Evolutionary conservation across 2,113 vertebrate genomes (phyloP).

Genomic region (Lagopus muta): DNA sequence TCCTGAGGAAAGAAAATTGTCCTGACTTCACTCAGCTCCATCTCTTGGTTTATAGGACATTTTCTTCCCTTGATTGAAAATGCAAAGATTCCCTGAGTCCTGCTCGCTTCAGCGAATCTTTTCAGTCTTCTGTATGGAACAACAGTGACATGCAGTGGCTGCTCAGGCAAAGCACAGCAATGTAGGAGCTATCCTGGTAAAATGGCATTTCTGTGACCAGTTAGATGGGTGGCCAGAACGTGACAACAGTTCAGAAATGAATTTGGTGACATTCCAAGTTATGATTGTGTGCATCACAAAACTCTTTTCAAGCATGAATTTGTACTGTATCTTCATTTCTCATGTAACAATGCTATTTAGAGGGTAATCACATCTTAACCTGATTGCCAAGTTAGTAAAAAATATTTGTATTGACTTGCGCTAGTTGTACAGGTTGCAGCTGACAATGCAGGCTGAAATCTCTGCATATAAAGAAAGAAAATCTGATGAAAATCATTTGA

Average conservation of each 20-base stretch:
- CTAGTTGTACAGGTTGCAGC: not conserved
- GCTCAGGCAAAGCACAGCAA: not conserved
- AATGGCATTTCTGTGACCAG: not conserved
- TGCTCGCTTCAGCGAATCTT: not conserved
- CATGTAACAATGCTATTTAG: not conserved
- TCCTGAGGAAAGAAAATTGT: not conserved
- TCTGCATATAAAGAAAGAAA: not conserved
- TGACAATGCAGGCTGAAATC: not conserved
- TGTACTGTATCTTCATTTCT: not conserved
- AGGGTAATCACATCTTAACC: constrained; percentile 14
- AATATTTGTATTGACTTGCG: constrained; percentile 31
- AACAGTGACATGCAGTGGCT: constrained; percentile 61
- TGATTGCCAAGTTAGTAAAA: constrained; percentile 12
- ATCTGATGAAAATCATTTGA: not conserved
- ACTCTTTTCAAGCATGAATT: not conserved
- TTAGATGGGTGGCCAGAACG: not conserved
- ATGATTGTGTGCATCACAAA: not conserved
- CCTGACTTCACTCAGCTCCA: not conserved
- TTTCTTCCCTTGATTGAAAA: not conserved
- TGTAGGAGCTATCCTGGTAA: not conserved
- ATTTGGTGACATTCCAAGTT: not conserved
- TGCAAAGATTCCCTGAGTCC: not conserved
- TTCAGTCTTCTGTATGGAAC: constrained; percentile 8
- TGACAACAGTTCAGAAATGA: not conserved
- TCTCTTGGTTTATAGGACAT: not conserved